Evolutionary conservation across 2,113 vertebrate species (phyloP).

Genomic region (Aythya baeri): DNA sequence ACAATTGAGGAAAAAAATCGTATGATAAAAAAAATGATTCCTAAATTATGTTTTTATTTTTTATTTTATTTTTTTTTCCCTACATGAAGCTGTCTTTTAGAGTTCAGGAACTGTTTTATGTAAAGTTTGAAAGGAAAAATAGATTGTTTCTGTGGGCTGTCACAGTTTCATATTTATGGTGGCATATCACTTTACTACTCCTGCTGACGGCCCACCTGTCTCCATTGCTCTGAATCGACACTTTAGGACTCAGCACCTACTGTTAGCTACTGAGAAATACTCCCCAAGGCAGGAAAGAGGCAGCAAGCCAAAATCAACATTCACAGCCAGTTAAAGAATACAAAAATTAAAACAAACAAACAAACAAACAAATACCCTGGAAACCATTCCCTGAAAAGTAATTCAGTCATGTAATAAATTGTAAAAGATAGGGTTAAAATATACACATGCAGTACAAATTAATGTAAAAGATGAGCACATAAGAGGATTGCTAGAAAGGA

Average conservation of each 20-base stretch:
- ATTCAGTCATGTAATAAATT: background rate
- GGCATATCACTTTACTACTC: constrained; percentile 34
- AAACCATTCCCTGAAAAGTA: background rate
- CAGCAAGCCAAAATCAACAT: background rate
- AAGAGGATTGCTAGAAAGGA: background rate
- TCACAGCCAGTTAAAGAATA: background rate
- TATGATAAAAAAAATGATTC: background rate
- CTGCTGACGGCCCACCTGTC: background rate
- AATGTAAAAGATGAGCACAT: background rate
- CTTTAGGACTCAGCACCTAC: constrained; percentile 6
- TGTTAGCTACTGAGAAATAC: background rate
- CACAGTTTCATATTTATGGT: background rate
- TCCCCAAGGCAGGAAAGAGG: constrained; percentile 40
- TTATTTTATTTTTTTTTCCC: background rate
- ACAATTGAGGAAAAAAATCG: background rate
- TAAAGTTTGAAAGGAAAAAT: constrained; percentile 15
- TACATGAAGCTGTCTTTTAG: background rate
- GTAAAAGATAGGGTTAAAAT: background rate
- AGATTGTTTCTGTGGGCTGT: background rate
- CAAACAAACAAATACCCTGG: background rate
- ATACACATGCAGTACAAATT: too few species aligned
- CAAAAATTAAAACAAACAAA: constrained; percentile 38
- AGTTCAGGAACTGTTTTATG: background rate
- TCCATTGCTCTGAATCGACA: background rate
- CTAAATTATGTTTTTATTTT: background rate